Evolutionary conservation across 2,113 vertebrate species (phyloP).

Genomic region (Lynx canadensis): DNA sequence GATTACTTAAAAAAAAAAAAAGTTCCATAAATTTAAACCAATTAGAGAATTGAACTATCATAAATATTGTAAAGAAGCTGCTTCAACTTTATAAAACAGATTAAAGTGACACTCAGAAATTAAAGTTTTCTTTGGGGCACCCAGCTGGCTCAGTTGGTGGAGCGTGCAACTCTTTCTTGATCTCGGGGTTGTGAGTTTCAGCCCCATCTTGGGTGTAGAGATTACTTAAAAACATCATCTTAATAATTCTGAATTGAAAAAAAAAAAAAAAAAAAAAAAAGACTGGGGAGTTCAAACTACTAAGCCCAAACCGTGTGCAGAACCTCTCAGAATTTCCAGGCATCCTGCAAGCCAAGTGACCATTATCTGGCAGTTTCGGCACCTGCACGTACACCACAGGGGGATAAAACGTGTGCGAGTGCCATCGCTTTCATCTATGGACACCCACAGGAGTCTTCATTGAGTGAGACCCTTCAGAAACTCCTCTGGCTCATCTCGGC

Average conservation of each 20-base stretch:
- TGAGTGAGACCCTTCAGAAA: background rate
- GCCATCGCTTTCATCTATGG: background rate
- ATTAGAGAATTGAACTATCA: background rate
- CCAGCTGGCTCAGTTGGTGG: too few species aligned
- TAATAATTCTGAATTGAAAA: background rate
- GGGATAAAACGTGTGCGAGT: too few species aligned
- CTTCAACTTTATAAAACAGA: background rate
- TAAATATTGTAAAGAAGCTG: background rate
- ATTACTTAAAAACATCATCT: background rate
- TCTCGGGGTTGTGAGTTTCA: too few species aligned
- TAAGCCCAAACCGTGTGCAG: background rate
- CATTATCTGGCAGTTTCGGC: background rate
- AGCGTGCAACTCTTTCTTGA: too few species aligned
- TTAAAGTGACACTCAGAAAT: background rate
- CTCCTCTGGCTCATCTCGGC: background rate
- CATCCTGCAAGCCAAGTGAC: background rate
- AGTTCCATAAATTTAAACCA: background rate
- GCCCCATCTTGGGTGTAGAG: too few species aligned
- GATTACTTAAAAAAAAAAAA: background rate
- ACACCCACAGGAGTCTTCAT: background rate
- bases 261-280: background rate
- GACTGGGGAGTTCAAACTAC: background rate
- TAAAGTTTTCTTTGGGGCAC: background rate
- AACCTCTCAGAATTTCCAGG: background rate
- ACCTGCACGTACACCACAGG: background rate